phyloP scores from a whole-genome alignment of 2,888 invertebrate species.

The Lottia scabra region DNA sequence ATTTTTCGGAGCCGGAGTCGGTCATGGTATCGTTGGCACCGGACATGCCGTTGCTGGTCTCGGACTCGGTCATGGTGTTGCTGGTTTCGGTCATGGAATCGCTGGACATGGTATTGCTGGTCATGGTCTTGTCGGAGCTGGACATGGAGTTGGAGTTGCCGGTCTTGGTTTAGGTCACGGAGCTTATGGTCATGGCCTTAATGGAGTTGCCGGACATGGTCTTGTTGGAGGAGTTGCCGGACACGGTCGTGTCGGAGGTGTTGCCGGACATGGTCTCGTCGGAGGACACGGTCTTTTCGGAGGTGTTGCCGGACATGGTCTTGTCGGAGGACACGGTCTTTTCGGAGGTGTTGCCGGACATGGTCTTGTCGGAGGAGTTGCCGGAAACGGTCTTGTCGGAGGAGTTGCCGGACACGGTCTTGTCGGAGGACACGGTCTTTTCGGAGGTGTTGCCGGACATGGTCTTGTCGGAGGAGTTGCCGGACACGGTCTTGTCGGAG shows the following conservation, averaged over 20 bases:
- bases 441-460: not conserved
- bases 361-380: not conserved
- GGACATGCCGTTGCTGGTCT: not conserved
- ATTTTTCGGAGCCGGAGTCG: not conserved
- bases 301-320: not conserved
- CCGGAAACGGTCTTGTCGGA: not conserved
- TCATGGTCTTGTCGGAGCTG: not conserved
- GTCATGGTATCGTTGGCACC: not conserved
- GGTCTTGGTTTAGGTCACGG: not conserved
- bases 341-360: not conserved
- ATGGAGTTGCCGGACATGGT: not conserved
- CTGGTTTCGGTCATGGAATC: not conserved
- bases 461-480: not conserved
- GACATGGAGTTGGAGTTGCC: not conserved
- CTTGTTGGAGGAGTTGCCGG: not conserved
- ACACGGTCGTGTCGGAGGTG: not conserved
- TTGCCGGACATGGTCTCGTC: not conserved
- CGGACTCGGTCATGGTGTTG: not conserved
- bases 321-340: not conserved
- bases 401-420: not conserved
- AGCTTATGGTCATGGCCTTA: not conserved
- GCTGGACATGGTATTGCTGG: not conserved
- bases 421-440: not conserved
- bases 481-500: not conserved
- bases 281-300: not conserved